Evolutionary conservation across 2,888 invertebrate genomes (phyloP), one percentile per base, ranked within the genome.

Genomic region (Apodemia hepburni): DNA sequence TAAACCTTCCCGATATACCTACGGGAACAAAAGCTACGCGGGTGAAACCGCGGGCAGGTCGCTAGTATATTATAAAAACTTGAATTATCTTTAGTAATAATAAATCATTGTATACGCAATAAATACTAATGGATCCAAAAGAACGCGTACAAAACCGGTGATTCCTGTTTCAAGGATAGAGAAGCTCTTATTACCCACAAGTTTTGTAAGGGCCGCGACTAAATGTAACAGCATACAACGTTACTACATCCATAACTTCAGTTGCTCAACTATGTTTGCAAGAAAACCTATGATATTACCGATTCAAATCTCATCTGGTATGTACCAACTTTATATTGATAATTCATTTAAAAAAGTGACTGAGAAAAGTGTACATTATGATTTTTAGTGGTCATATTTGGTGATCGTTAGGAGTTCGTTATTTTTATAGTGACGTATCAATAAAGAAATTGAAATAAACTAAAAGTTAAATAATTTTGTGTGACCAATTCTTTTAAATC

Each of bases 161-260:
- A 54, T 54, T 27, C 54, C 54, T 27, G 54, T 54, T 54, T 22
- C 54, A 54, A 54, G 54, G 54, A 54, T 54, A 54, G 54, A 27
- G 27, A 22, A 54, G 6, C 54, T 42, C 42, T 42, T 22, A 54
- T 54, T 54, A 27, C 51, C 51, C 27, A 54, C 27, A 54, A 54
- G 22, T 54, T 27, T 54, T 22, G 51, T 27, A 54, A 54, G 51
- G 51, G 51, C 51, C 51, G 51, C 18, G 22, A 51, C 51, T 51
- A 51, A 51, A 51, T 18, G 22, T 51, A 51, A 51, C 51, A 22
- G 22, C 51, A 22, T 51, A 18, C 22, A 51, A 42, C 5, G 51
- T 51, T 51, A 22, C 51, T 11, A 51, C 51, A 51, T 51, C 27
- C 22, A 51, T 51, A 42, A 42, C 51, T 51, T 51, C 12, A 22